Evolutionary conservation across 1,140 invertebrate genomes (phyloP).

Genomic region (Mizuhopecten yessoensis): DNA sequence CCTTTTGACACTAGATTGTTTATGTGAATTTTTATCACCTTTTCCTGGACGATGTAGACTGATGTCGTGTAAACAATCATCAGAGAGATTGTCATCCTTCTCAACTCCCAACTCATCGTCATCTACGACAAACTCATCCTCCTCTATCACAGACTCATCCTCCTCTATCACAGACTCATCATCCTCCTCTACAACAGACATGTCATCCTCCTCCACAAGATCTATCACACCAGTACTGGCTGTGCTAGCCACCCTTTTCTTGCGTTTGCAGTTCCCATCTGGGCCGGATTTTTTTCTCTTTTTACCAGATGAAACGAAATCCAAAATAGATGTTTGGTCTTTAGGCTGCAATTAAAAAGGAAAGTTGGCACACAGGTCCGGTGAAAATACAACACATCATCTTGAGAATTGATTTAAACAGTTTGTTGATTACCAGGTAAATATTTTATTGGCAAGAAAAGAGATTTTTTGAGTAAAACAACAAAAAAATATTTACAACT

Average conservation of each 20-base stretch:
- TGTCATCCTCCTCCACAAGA: background rate
- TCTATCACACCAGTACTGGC: background rate
- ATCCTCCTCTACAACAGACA: background rate
- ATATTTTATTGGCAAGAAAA: too few species aligned
- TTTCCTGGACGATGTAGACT: background rate
- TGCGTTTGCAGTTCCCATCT: background rate
- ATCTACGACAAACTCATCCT: background rate
- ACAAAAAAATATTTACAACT: too few species aligned
- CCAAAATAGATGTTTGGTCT: constrained; percentile 74
- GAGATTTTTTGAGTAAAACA: too few species aligned
- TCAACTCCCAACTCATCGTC: background rate
- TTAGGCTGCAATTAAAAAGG: constrained; percentile 65
- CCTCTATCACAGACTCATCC: background rate
- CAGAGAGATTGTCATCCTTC: background rate
- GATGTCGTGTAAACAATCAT: background rate
- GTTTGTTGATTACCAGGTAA: too few species aligned
- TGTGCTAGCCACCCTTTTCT: background rate
- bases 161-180: background rate
- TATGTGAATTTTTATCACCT: background rate
- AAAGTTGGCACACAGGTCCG: background rate
- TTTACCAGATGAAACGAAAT: constrained; percentile 68
- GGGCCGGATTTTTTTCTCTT: constrained; percentile 41
- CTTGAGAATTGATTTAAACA: too few species aligned
- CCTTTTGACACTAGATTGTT: background rate
- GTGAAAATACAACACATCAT: too few species aligned